Evolutionary conservation across 2,888 invertebrate species (phyloP).

Genomic region (Hybos culiciformis): DNA sequence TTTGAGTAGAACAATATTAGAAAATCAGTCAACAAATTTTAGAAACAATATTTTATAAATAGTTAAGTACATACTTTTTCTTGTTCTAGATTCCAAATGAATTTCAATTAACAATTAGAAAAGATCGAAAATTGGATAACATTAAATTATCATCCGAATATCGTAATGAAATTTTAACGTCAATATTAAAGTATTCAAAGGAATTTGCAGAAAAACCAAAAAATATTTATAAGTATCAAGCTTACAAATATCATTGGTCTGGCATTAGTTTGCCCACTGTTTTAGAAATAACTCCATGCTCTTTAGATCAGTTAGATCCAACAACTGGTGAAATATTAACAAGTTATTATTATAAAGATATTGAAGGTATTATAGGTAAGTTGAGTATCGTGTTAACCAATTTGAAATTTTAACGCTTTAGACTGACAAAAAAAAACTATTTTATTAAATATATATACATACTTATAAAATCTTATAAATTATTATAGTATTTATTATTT

Average conservation of each 20-base stretch:
- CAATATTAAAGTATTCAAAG: constrained; percentile 70
- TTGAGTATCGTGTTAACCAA: constrained; percentile 8
- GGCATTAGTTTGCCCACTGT: constrained; percentile 77
- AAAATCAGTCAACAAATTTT: not conserved
- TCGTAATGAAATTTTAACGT: constrained; percentile 80
- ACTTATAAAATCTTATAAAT: constrained; percentile 4
- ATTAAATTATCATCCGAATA: constrained; percentile 97
- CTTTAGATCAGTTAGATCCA: constrained; percentile 83
- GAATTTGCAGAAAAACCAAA: constrained; percentile 69
- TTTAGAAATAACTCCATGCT: constrained; percentile 83
- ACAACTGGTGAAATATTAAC: constrained; percentile 69
- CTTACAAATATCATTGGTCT: constrained; percentile 95
- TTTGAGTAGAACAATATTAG: not conserved
- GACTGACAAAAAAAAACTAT: constrained; percentile 1
- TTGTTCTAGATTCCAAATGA: constrained; percentile 42
- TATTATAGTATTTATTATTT: constrained; percentile 7
- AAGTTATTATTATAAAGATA: constrained; percentile 73
- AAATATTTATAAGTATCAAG: constrained; percentile 71
- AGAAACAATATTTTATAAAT: not conserved
- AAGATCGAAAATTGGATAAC: constrained; percentile 78
- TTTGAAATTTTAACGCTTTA: constrained; percentile 8
- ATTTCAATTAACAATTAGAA: constrained; percentile 72
- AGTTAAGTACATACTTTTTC: constrained; percentile 1
- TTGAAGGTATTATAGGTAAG: constrained; percentile 55
- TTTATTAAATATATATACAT: constrained; percentile 13